Evolutionary conservation across 2,888 invertebrate species (phyloP), one percentile per base, ranked within the genome.

Genomic region (Serripes groenlandicus): DNA sequence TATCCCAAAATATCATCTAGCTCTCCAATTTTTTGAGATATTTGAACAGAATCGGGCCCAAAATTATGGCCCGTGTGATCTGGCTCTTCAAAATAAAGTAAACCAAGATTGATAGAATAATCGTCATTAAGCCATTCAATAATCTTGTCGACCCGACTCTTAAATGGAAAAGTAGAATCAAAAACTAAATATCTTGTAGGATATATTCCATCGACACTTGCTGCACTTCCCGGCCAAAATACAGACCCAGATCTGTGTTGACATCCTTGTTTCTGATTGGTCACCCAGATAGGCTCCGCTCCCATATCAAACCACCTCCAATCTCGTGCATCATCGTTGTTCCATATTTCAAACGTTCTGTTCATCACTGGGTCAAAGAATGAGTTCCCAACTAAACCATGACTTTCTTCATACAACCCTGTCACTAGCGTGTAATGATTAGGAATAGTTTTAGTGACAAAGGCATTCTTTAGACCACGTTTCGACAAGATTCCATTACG

Each of bases 341-440:
- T 76, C 18, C 32, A 30, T 3, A 82, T 54, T 18, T 74, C 35
- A 66, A 90, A 92, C 0, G 78, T 87, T 76, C 92, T 90, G 37
- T 92, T 90, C 85, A 92, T 84, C 56, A 90, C 35, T 92, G 95
- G 95, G 92, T 97, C 96, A 90, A 95, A 96, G 88, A 96, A 95
- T 34, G 91, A 91, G 92, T 96, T 97, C 15, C 96, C 96, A 3
- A 97, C 93, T 42, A 97, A 96, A 0, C 97, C 97, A 94, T 97
- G 97, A 23, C 94, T 95, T 93, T 97, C 97, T 0, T 96, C 95
- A 91, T 96, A 96, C 23, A 93, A 72, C 30, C 94, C 94, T 7
- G 95, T 97, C 0, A 96, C 96, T 75, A 97, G 96, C 0, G 96
- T 96, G 90, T 96, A 96, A 94, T 97, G 97, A 94, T 97, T 97